phyloP scores from a whole-genome alignment of 1,140 invertebrate species.

The Contarinia nasturtii region DNA sequence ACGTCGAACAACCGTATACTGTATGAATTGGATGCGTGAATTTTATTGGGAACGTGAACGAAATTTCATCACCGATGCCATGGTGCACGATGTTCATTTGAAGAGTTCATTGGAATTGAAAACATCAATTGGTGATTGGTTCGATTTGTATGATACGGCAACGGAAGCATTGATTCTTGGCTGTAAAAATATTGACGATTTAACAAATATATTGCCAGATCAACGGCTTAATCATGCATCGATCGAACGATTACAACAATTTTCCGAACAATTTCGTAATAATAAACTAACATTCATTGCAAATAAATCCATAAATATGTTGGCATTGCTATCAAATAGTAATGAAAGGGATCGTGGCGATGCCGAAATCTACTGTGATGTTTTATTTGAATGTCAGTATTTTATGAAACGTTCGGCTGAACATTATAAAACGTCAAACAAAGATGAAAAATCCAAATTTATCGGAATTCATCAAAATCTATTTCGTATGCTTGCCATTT shows the following conservation, averaged over 20 bases:
- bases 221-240: background rate
- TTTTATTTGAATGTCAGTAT: background rate
- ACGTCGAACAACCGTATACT: constrained; percentile 11
- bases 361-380: background rate
- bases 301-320: background rate
- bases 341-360: background rate
- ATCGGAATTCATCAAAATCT: constrained; percentile 12
- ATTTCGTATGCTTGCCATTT: constrained; percentile 13
- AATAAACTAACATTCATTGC: background rate
- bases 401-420: background rate
- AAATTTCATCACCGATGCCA: constrained; percentile 11
- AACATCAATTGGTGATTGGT: constrained; percentile 7
- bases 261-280: background rate
- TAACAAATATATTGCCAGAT: background rate
- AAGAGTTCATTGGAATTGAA: constrained; percentile 13
- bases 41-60: constrained; percentile 17
- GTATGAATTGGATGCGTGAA: constrained; percentile 14
- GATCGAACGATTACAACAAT: background rate
- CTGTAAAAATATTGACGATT: background rate
- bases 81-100: constrained; percentile 9
- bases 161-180: background rate
- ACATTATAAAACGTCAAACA: background rate
- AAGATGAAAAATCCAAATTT: background rate
- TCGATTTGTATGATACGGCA: constrained; percentile 13
- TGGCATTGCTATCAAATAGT: background rate